phyloP scores from a whole-genome alignment of 1,140 invertebrate species.

The Leptopilina clavipes region DNA sequence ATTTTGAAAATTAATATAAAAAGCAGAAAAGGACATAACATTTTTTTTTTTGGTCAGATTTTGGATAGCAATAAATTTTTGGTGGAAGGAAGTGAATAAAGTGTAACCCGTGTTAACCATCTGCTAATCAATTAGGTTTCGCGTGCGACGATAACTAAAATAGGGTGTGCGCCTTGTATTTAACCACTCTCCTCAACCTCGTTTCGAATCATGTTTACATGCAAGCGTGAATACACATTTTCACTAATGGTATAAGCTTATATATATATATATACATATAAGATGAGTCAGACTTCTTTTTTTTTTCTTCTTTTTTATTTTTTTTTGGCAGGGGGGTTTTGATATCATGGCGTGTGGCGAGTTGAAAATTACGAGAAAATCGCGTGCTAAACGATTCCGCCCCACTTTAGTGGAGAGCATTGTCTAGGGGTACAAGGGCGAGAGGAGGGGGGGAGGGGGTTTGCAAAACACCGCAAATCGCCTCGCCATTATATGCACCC shows the following conservation, averaged over 20 bases:
- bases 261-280: too few species aligned
- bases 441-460: too few species aligned
- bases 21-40: too few species aligned
- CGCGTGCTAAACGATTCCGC: slow-evolving; percentile 70
- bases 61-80: slow-evolving; percentile 55
- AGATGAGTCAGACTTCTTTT: slow-evolving; percentile 24
- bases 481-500: slow-evolving; percentile 49
- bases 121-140: slow-evolving; percentile 61
- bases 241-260: not conserved
- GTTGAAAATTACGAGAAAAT: slow-evolving; percentile 70
- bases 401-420: slow-evolving; percentile 42
- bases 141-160: slow-evolving; percentile 49
- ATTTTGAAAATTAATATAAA: too few species aligned
- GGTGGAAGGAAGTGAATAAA: slow-evolving; percentile 33
- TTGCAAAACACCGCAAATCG: slow-evolving; percentile 48
- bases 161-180: slow-evolving; percentile 3
- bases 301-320: too few species aligned
- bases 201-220: slow-evolving; percentile 5
- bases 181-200: not conserved
- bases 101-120: slow-evolving; percentile 58
- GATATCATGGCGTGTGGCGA: slow-evolving; percentile 49
- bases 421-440: not conserved
- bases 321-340: slow-evolving; percentile 21
- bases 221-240: slow-evolving; percentile 14
- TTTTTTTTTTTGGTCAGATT: too few species aligned